Conservation (phyloP, 1,140 invertebrate species). For the Eumaeus atala region DNA sequence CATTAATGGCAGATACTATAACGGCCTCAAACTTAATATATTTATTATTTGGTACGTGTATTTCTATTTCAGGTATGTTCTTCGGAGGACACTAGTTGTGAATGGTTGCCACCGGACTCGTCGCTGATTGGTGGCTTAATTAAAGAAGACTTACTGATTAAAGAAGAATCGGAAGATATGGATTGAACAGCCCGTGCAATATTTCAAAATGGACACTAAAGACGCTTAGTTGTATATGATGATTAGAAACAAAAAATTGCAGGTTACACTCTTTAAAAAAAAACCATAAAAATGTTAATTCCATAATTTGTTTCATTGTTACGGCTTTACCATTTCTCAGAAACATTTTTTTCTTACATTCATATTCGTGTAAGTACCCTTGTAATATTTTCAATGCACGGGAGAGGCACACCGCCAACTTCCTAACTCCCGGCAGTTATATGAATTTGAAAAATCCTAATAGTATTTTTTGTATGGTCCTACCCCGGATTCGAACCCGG, state of each 20-base stretch:
- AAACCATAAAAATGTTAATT: not conserved
- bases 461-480: too few relatives aligned
- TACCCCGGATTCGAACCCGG: too few relatives aligned
- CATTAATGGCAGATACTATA: too few relatives aligned
- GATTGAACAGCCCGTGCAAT: constrained; percentile 25
- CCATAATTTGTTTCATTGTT: not conserved
- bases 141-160: constrained; percentile 18
- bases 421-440: too few relatives aligned
- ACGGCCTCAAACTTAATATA: too few relatives aligned
- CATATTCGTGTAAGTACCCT: too few relatives aligned
- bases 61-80: constrained; percentile 48
- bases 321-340: constrained; percentile 6
- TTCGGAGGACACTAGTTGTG: constrained; percentile 63
- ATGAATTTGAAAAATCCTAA: too few relatives aligned
- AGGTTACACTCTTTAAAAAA: constrained; percentile 32
- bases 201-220: not conserved
- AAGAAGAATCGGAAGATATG: constrained; percentile 46
- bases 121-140: constrained; percentile 46
- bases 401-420: too few relatives aligned
- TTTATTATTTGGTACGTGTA: too few relatives aligned
- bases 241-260: constrained; percentile 14
- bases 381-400: too few relatives aligned
- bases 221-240: not conserved
- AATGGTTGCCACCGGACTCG: constrained; percentile 60
- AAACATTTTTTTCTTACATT: too few relatives aligned